A percentile compares a stretch with the other conserved stretches of the same genome.
phyloP scores from a whole-genome alignment of 2,113 vertebrate species.

The Pituophis catenifer region DNA sequence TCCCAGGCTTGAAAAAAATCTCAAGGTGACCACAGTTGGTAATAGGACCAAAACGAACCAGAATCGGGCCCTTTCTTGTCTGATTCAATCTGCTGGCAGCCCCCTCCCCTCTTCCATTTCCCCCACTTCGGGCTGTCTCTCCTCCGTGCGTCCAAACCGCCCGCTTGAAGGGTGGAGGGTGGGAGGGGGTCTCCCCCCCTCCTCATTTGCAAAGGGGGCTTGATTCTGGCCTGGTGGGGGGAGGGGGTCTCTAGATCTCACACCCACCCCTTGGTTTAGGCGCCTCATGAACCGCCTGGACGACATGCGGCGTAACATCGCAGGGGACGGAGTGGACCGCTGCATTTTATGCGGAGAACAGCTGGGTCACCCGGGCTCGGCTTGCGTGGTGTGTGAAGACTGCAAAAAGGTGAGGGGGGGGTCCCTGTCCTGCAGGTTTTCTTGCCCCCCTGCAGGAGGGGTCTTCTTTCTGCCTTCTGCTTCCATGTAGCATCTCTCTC shows the following conservation, averaged over 20 bases:
- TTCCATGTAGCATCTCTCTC: neutral
- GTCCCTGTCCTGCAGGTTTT: neutral
- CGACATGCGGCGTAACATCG: conserved; percentile 81
- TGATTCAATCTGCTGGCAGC: too few relatives aligned
- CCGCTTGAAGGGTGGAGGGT: too few relatives aligned
- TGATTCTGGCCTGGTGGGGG: accelerated
- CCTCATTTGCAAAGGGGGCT: neutral
- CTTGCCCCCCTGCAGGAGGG: neutral
- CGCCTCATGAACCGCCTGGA: conserved; percentile 86
- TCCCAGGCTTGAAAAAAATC: neutral
- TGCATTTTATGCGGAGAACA: conserved; percentile 89
- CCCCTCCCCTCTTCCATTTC: too few relatives aligned
- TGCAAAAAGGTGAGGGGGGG: conserved; percentile 85
- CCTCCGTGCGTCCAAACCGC: too few relatives aligned
- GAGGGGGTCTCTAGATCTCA: neutral
- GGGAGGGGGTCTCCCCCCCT: too few relatives aligned
- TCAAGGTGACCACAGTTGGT: neutral
- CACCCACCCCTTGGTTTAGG: conserved; percentile 61
- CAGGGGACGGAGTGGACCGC: conserved; percentile 83
- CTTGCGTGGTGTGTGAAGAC: conserved; percentile 85
- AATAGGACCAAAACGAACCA: neutral
- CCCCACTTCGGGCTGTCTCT: too few relatives aligned
- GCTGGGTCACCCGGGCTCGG: conserved; percentile 75
- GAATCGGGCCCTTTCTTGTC: neutral
- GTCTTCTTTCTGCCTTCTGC: neutral